Base-by-base conservation (phyloP, 1,140 invertebrate genomes). In the Drosophila ogumai region DNA sequence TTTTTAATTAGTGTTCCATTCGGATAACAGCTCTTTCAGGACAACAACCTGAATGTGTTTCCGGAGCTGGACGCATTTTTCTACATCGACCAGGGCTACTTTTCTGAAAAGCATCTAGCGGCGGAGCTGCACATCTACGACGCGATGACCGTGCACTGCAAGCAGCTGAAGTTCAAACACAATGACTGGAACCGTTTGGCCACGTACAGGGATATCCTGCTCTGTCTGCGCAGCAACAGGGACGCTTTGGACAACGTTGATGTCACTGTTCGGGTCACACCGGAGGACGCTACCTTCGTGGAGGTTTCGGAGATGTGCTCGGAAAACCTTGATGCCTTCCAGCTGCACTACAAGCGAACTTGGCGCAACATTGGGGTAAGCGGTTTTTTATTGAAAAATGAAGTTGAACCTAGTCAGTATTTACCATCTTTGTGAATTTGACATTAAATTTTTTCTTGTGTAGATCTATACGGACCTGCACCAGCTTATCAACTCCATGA, bases 71-170 rank as follows among this genome's bases (percentile, higher is more conserved):
- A 92, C 74, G 91, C 91, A 10, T 52, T 58, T 13, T 92, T 57
- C 49, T 92, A 92, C 52, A 87, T 92, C 41, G 75, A 92, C 10
- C 87, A 91, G 43, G 91, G 91, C 28, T 92, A 92, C 41, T 92
- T 92, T 43, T 87, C 67, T 7, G 58, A 79, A 34, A 92, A 92
- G 65, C 87, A 91, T 56, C 54, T 92, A 54, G 67, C 91, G 0
- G 38, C 84, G 9, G 91, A 92, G 60, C 36, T 90, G 12, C 91
- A 92, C 46, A 54, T 65, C 31, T 92, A 92, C 32, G 71, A 86
- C 34, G 75, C 65, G 8, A 75, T 92, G 15, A 61, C 87, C n/a
- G 25, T 91, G 3, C 81, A 92, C 57, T 67, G 75, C 36, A 81
- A 75, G 19, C 50, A 79, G 49, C 54, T 92, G 3, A 82, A 79